Conservation (phyloP, 1,140 invertebrate species). For the Triops cancriformis region DNA sequence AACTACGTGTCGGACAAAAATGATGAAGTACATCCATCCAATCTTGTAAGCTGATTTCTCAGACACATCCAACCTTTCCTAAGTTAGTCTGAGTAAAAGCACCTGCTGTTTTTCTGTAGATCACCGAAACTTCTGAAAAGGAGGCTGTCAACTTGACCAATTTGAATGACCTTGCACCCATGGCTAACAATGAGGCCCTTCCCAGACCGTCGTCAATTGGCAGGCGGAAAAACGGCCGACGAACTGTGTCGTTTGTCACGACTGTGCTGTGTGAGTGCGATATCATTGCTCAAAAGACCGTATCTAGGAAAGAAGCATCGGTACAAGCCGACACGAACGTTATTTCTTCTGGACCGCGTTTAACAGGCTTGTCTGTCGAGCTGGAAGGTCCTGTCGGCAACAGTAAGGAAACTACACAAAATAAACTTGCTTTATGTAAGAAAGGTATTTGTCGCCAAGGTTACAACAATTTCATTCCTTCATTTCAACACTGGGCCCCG, state of each 20-base stretch:
- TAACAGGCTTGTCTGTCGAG: background rate
- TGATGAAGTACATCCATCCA: background rate
- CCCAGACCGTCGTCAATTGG: background rate
- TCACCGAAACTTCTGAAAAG: background rate
- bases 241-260: conserved; percentile 2
- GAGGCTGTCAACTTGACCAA: background rate
- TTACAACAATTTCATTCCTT: no score
- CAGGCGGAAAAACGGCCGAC: background rate
- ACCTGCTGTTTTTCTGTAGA: background rate
- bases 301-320: background rate
- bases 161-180: background rate
- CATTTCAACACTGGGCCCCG: no score
- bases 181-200: background rate
- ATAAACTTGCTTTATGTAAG: background rate
- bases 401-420: background rate
- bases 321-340: background rate
- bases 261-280: background rate
- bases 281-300: background rate
- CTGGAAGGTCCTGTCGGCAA: background rate
- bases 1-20: background rate
- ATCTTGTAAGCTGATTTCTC: background rate
- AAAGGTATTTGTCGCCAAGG: background rate
- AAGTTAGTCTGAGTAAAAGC: background rate
- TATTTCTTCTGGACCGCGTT: background rate
- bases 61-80: background rate